These are phyloP conservation scores for Leguminivora glycinivorella DNA, from an alignment of 1,140 invertebrate genomes.

Conservation along the genomic window DNA sequence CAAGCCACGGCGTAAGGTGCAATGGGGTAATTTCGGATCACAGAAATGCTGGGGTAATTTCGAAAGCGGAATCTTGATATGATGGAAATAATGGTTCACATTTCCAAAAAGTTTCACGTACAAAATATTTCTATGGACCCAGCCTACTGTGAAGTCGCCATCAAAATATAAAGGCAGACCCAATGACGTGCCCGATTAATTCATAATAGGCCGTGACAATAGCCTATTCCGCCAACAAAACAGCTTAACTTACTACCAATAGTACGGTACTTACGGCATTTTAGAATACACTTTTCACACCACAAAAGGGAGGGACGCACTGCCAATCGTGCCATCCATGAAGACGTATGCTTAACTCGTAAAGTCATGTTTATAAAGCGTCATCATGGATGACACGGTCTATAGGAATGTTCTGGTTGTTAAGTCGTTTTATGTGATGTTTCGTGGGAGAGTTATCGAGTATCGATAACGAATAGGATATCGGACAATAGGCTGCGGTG, in stretches of 20 bases:
- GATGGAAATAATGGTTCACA: too few species aligned
- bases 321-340: too few species aligned
- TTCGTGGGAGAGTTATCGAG: not conserved
- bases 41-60: too few species aligned
- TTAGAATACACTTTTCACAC: not conserved
- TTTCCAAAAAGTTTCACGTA: not conserved
- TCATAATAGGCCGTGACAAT: constrained; percentile 26
- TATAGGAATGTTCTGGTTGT: not conserved
- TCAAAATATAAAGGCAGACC: not conserved
- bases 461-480: constrained; percentile 26
- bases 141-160: not conserved
- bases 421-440: not conserved
- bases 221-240: not conserved
- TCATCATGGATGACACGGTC: too few species aligned
- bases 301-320: not conserved
- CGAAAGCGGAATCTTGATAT: too few species aligned
- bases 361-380: too few species aligned
- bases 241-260: not conserved
- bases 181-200: constrained; percentile 20
- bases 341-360: too few species aligned
- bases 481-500: constrained; percentile 5
- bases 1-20: too few species aligned
- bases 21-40: too few species aligned
- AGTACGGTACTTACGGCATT: not conserved
- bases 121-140: not conserved